Evolutionary conservation across 2,113 vertebrate genomes (phyloP).

Genomic region (Triplophysa rosa): DNA sequence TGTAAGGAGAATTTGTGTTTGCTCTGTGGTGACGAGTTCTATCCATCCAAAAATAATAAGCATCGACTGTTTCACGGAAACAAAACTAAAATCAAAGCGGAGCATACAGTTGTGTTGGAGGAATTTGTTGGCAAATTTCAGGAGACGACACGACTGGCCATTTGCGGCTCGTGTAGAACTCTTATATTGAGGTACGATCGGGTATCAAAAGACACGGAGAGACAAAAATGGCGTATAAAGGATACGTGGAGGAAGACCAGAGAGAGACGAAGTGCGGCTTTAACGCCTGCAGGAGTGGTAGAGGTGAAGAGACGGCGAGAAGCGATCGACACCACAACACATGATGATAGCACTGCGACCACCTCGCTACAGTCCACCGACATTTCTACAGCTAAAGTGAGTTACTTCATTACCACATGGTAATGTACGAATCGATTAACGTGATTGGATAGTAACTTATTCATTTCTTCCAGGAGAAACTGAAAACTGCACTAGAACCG

Average conservation of each 20-base stretch:
- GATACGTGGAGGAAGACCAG: slow-evolving; percentile 20
- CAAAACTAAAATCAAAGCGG: slow-evolving; percentile 20
- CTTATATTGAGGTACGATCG: slow-evolving; percentile 3
- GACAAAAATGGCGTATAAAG: neutral
- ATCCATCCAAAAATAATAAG: neutral
- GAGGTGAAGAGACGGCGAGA: slow-evolving; percentile 10
- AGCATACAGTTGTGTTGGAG: neutral
- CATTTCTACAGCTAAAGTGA: neutral
- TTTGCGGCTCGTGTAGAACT: slow-evolving; percentile 1
- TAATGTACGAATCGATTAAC: no score
- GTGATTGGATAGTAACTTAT: neutral
- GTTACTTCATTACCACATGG: neutral
- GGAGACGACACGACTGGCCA: neutral
- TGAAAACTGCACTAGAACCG: slow-evolving; percentile 13
- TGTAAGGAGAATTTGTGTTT: neutral
- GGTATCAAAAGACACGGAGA: slow-evolving; percentile 3
- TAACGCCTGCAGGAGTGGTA: neutral
- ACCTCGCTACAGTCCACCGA: neutral
- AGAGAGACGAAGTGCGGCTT: slow-evolving; percentile 8
- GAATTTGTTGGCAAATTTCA: slow-evolving; percentile 28
- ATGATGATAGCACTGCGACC: neutral
- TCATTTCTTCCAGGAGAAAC: slow-evolving; percentile 9
- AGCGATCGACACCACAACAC: neutral
- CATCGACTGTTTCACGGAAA: slow-evolving; percentile 14
- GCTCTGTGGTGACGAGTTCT: neutral